Evolutionary conservation across 2,888 invertebrate species (phyloP), one percentile per base, ranked within the genome.

Genomic region (Andrena praecox): DNA sequence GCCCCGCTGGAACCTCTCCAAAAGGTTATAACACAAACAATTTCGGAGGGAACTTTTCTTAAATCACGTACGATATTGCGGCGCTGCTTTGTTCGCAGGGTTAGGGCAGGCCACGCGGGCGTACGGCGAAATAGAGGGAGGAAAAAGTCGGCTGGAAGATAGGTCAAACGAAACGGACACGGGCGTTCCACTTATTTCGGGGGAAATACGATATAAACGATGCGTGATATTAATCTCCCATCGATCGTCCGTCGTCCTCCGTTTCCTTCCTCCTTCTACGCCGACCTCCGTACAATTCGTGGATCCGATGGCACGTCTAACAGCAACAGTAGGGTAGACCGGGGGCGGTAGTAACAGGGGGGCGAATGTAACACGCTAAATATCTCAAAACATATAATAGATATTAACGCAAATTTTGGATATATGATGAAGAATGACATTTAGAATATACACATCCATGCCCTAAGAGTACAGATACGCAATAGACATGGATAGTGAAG

Each of bases 51-150:
- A 85, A 83, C 77, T 88, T 87, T 86, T 85, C 87, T 86, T 85
- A 87, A 87, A 87, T 87, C 87, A 87, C 87, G 87, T 87, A 87
- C 82, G 80, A 87, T 86, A 87, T 87, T 87, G 84, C 85, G 68
- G 62, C 71, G 77, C 50, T 60, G 74, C 79, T 82, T 82, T 81
- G 75, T 71, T 84, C 69, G 79, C 71, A 33, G 72, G 68, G 73
- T 73, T 35, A 63, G 77, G n/a, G 56, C 3, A 35, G 54, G 6
- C 3, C 31, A 12, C 20, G 5, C 60, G 68, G 16, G 68, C 33
- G 71, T 20, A 10, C 10, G 63, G 48, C 33, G 42, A 20, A 62
- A 29, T 24, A 48, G 10, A 31, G 33, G 60, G n/a, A 29, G 20
- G 12, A 42, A 42, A 67, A 16, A 27, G 59, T 29, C 24, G 10